Evolutionary conservation across 2,113 vertebrate genomes (phyloP).

Genomic region (Phyllostomus hastatus): DNA sequence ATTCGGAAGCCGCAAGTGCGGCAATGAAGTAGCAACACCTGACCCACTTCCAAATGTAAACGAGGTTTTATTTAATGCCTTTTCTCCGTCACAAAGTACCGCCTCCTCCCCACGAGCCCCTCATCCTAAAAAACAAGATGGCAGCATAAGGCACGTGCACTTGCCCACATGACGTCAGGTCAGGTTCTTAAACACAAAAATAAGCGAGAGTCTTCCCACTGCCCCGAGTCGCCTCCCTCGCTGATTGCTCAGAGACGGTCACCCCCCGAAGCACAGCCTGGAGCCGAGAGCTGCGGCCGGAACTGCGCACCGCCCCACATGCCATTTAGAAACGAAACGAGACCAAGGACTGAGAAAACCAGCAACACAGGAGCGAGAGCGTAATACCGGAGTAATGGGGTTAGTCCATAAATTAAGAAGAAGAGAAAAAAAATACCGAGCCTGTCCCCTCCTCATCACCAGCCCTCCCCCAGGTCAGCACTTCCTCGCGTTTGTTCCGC

Average conservation of each 20-base stretch:
- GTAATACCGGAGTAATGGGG: slow-evolving; percentile 75
- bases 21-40: slow-evolving; percentile 52
- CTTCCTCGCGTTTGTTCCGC: slow-evolving; percentile 66
- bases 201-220: slow-evolving; percentile 65
- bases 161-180: slow-evolving; percentile 73
- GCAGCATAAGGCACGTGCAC: slow-evolving; percentile 81
- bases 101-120: slow-evolving; percentile 52
- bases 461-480: not conserved
- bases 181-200: slow-evolving; percentile 44
- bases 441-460: not conserved
- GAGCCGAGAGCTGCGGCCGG: slow-evolving; percentile 74
- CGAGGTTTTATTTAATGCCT: slow-evolving; percentile 87
- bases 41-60: slow-evolving; percentile 82
- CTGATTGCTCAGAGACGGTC: slow-evolving; percentile 65
- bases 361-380: slow-evolving; percentile 76
- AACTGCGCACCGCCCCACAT: slow-evolving; percentile 38
- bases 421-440: not conserved
- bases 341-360: slow-evolving; percentile 65
- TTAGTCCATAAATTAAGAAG: slow-evolving; percentile 87
- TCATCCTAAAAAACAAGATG: slow-evolving; percentile 70
- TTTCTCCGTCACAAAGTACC: slow-evolving; percentile 80
- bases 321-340: slow-evolving; percentile 54
- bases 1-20: not conserved
- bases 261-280: slow-evolving; percentile 51
- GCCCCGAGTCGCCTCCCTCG: slow-evolving; percentile 61